phyloP scores from a whole-genome alignment of 2,113 vertebrate species.

The Leucosticte australis region DNA sequence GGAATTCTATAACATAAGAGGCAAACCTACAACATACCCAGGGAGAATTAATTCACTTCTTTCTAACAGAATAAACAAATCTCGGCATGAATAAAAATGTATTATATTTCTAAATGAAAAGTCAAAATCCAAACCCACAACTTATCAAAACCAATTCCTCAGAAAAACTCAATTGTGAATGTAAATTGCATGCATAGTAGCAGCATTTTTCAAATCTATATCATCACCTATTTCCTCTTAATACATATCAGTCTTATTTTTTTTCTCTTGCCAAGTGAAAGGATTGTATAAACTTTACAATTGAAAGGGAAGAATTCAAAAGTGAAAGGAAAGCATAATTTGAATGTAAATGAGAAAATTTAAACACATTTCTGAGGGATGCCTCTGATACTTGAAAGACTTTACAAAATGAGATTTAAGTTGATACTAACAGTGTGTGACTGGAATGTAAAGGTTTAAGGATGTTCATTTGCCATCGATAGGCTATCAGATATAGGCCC shows the following conservation, averaged over 20 bases:
- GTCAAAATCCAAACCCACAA: background rate
- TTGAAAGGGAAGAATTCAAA: background rate
- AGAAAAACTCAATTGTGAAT: background rate
- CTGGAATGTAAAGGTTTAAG: background rate
- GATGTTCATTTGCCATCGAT: background rate
- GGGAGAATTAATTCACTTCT: background rate
- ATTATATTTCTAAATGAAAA: background rate
- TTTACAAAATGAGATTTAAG: background rate
- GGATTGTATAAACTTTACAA: background rate
- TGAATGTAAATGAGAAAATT: conserved; percentile 36
- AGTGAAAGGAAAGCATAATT: background rate
- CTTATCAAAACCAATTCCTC: background rate
- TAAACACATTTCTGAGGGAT: background rate
- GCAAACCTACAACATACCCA: background rate
- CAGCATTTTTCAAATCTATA: background rate
- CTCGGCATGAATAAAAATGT: background rate
- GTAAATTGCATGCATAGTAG: background rate
- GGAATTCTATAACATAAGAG: background rate
- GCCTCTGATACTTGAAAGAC: background rate
- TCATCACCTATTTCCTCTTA: background rate
- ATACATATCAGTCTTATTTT: background rate
- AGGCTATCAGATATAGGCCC: background rate
- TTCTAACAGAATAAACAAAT: conserved; percentile 35
- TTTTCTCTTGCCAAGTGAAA: background rate
- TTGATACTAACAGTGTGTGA: background rate